Evolutionary conservation across 2,888 invertebrate genomes (phyloP), one percentile per base, ranked within the genome.

Genomic region (Lobophora halterata): DNA sequence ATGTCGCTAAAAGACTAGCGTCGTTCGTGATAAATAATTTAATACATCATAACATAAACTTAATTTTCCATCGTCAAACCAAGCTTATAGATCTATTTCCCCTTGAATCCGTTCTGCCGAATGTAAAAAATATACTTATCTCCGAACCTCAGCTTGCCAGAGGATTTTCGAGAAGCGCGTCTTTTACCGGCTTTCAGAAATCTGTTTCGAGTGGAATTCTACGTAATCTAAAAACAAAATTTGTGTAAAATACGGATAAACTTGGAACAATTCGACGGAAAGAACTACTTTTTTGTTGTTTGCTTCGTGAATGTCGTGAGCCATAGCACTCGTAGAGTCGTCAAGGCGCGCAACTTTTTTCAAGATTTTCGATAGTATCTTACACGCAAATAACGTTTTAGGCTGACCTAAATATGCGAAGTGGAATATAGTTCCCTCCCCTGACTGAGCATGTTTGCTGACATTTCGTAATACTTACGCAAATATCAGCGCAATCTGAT

Each of bases 361-460:
- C 6, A 30, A 25, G 21, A 37, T 40, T 42, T 42, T 40, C 27
- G 49, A 60, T 64, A 43, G 30, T 39, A 58, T 59, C 53, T 23
- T 42, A 47, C 61, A 61, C 57, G 62, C 57, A 47, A 59, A 56
- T 49, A 55, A 55, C 45, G 37, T 55, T 59, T 52, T 45, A 49
- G 49, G 55, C 54, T 79, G 77, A 76, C 79, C 78, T 65, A 65
- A 63, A 70, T 66, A 61, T 54, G 45, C 57, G 38, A 46, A 41
- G 57, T 41, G 62, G 59, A 65, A 66, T 64, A 55, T 58, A 61
- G 58, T 52, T 49, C 58, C 49, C 50, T 50, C 45, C 55, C 54
- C 50, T 52, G n/a, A 46, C 36, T 31, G 50, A 47, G 50, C 52
- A 49, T 41, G 36, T 47, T 50, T 33, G 43, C 46, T 48, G 46